Base-by-base conservation (phyloP, 2,113 vertebrate species). In the Trogon surrucura region DNA sequence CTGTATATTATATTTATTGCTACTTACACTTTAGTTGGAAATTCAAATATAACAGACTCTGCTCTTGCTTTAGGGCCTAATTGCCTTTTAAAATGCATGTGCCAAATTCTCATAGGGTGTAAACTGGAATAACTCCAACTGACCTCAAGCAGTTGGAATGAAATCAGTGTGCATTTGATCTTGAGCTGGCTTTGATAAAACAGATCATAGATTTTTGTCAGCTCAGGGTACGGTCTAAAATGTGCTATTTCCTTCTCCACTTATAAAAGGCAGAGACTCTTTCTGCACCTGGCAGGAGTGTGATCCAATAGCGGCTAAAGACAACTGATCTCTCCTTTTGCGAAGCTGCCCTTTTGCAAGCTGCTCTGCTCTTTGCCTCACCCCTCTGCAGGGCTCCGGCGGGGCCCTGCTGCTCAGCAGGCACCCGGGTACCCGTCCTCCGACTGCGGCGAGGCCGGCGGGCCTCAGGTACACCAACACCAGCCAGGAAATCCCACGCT, bases 161-260 rank as follows among this genome's bases (percentile, higher is more conserved):
- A 96, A 88, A 95, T 91, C 67, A 78, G 67, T n/a, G 48, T 93
- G 80, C 34, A 92, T 96, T 96, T 96, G 93, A 95, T 97, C 89
- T 88, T 70, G 64, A 91, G 66, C 85, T 80, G 79, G 81, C 93
- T 95, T 96, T 96, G 91, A 93, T 92, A 94, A 80, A 95, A 79
- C 26, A 95, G 91, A 96, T 96, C 81, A 74, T 2, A 94, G 94
- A 91, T 89, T 94, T 92, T 66, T 96, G 85, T 89, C 91, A 91
- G 91, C 90, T 95, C 85, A 80, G 81, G 45, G 54, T 69, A 77
- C 12, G 22, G 67, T 80, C 80, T 92, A 74, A 83, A 91, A 71
- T 2, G 11, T 45, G 44, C 67, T 64, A 32, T 60, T 96, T 88
- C 53, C 73, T 79, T 85, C 62, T 85, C 62, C 30, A 32, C 32